Base-by-base conservation (phyloP, 1,140 invertebrate species). In the Drosophila guanche region DNA sequence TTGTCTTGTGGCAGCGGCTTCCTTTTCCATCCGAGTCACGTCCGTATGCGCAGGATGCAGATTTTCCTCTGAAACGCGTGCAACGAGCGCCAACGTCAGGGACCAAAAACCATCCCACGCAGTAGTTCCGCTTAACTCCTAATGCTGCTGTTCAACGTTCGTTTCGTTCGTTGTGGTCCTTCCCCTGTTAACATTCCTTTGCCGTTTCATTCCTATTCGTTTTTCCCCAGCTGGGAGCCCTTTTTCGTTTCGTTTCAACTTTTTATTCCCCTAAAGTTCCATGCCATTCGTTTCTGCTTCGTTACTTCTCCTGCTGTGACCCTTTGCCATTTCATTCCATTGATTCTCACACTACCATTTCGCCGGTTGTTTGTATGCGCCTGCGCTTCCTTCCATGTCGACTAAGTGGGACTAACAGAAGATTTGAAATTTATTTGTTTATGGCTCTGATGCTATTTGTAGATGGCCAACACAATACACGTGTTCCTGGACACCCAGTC, bases 41-140 rank as follows among this genome's bases (percentile, higher is more conserved):
- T 86, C 81, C 81, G 55, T 52, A 61, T 74, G 66, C 54, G 56
- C 68, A 81, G 78, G 78, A 86, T 88, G 78, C 83, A 88, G 81
- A 88, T 86, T 78, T 81, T 81, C 83, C 41, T 83, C 81, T 86
- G 53, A 86, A 62, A 58, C 58, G 83, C 61, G 41, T 62, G 50
- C 77, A 60, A 42, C 59, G 23, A 46, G 37, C 42, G 45, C 10
- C 61, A 29, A 41, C 20, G 53, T 37, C 74, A 67, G 66, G 59
- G 77, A 70, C 47, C 69, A 67, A 4, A 10, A 12, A 33, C 7
- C 29, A 33, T 33, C 29, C 29, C 25, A 27, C 25, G 25, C 6
- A 27, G 25, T 27, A 27, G 25, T 53, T 46, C 70, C 70, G 41
- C 46, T 40, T 45, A 50, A 22, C 50, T 40, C 12, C 25, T 62